Conservation (phyloP, 2,888 invertebrate genomes). For the Leucoma salicis region DNA sequence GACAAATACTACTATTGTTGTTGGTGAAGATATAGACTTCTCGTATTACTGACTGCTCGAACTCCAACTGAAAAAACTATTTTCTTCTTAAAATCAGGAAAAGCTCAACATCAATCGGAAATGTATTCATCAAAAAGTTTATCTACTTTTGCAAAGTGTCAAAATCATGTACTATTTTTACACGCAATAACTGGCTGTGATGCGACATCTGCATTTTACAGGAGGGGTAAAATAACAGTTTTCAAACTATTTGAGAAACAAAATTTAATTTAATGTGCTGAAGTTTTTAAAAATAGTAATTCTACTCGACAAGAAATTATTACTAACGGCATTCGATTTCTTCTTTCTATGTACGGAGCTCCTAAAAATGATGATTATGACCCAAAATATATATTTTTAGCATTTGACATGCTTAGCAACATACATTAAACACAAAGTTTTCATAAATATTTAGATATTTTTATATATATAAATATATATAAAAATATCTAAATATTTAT, state of each 20-base stretch:
- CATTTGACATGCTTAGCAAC: too few relatives aligned
- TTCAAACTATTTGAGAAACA: constrained; percentile 7
- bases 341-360: constrained; percentile 22
- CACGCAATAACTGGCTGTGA: not conserved
- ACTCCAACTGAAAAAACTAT: constrained; percentile 21
- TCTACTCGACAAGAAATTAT: constrained; percentile 14
- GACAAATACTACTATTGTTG: constrained; percentile 5
- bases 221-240: not conserved
- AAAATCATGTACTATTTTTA: constrained; percentile 3
- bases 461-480: too few relatives aligned
- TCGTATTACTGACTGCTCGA: constrained; percentile 23
- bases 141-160: constrained; percentile 9
- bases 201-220: not conserved
- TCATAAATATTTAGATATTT: too few relatives aligned
- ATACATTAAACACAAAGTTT: too few relatives aligned
- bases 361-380: too few relatives aligned
- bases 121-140: constrained; percentile 26
- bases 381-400: too few relatives aligned
- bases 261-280: constrained; percentile 2
- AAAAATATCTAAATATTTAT: too few relatives aligned
- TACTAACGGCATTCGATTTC: constrained; percentile 20
- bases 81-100: constrained; percentile 25
- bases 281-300: constrained; percentile 12
- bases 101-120: constrained; percentile 18
- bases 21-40: constrained; percentile 15